These are phyloP conservation scores for Fopius arisanus DNA, from an alignment of 1,140 invertebrate genomes.

Conservation along the genomic window DNA sequence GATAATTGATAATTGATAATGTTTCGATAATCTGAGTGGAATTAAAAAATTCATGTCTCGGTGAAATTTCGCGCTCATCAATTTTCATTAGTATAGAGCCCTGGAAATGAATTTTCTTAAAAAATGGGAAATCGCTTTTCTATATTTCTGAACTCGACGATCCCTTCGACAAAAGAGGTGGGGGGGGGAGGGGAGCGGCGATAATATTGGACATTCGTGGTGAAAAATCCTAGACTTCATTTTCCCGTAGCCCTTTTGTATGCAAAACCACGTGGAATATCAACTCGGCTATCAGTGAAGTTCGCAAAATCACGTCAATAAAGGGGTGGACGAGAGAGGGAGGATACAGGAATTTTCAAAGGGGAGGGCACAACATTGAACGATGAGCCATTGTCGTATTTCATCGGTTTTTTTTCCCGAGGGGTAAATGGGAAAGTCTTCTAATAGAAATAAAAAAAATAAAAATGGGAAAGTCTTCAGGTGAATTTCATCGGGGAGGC, in stretches of 20 bases:
- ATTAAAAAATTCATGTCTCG: too few relatives aligned
- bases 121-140: too few relatives aligned
- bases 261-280: not conserved
- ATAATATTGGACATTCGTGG: not conserved
- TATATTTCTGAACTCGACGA: too few relatives aligned
- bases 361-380: not conserved
- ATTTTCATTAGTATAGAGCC: too few relatives aligned
- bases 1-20: too few relatives aligned
- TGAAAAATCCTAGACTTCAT: not conserved
- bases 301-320: not conserved
- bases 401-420: not conserved
- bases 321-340: not conserved
- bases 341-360: not conserved
- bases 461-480: not conserved
- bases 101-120: too few relatives aligned
- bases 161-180: too few relatives aligned
- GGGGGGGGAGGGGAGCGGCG: too few relatives aligned
- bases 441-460: too few relatives aligned
- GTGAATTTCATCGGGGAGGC: not conserved
- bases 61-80: too few relatives aligned
- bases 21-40: too few relatives aligned
- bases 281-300: not conserved
- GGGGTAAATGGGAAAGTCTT: too few relatives aligned
- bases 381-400: not conserved
- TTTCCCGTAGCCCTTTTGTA: not conserved